A percentile compares a stretch with the other conserved stretches of the same genome.
These are phyloP conservation scores for Pachyuromys duprasi DNA, from an alignment of 2,797 vertebrate species.

Conservation along the genomic window DNA sequence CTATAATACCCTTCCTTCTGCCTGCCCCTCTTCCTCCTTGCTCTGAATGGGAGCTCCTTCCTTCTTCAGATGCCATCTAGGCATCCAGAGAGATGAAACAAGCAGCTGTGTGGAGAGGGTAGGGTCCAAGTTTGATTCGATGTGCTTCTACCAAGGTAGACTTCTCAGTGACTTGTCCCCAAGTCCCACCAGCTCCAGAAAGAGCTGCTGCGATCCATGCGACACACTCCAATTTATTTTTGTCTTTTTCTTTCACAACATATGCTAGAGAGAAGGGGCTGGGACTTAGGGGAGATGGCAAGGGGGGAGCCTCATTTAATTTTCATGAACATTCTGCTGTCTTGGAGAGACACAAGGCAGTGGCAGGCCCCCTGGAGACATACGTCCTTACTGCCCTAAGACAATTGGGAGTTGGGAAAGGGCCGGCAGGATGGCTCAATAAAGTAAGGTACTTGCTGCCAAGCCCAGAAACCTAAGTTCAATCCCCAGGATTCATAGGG, in stretches of 20 bases:
- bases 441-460: background rate
- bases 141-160: background rate
- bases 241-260: conserved; percentile 14
- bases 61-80: conserved; percentile 61
- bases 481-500: background rate
- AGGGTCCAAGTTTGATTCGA: conserved; percentile 63
- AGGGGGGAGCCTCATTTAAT: background rate
- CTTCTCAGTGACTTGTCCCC: background rate
- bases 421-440: background rate
- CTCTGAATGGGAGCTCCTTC: background rate
- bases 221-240: background rate
- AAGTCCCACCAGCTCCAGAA: background rate
- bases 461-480: background rate
- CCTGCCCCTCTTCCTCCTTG: background rate
- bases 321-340: conserved; percentile 34
- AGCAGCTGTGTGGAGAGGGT: conserved; percentile 62
- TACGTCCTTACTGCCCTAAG: background rate
- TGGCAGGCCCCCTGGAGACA: background rate
- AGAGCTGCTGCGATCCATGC: background rate
- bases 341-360: background rate
- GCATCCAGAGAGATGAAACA: conserved; percentile 74
- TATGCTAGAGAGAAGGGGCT: background rate
- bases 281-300: background rate
- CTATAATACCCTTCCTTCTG: background rate
- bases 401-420: background rate